Conservation (phyloP, 2,113 vertebrate genomes). For the Dipodomys merriami region DNA sequence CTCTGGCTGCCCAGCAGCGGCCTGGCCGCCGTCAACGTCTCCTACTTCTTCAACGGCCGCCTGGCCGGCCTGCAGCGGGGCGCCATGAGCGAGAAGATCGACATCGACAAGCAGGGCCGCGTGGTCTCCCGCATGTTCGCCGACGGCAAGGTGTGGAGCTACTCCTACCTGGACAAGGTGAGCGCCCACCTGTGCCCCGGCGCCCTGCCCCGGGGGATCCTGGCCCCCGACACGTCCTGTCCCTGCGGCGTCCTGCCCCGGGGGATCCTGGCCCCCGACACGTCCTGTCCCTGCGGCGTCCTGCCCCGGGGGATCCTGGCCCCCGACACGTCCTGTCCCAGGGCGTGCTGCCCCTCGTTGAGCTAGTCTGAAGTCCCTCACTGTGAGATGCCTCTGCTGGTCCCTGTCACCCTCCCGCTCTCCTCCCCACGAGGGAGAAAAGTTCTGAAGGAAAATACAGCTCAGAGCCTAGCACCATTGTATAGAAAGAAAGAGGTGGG, state of each 20-base stretch:
- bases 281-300: accelerated
- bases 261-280: no score
- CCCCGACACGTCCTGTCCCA: accelerated
- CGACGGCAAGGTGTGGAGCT: slow-evolving; percentile 99
- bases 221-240: accelerated
- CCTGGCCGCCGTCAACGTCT: slow-evolving; percentile 97
- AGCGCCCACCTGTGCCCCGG: slow-evolving; percentile 34
- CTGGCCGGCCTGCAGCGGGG: slow-evolving; percentile 96
- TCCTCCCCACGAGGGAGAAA: slow-evolving; percentile 1
- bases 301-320: accelerated
- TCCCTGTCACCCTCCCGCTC: not conserved
- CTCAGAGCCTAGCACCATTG: slow-evolving; percentile 49
- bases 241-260: accelerated
- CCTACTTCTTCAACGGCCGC: slow-evolving; percentile 95
- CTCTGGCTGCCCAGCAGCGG: slow-evolving; percentile 99
- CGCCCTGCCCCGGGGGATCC: accelerated
- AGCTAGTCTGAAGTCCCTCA: accelerated
- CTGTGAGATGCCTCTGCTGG: not conserved
- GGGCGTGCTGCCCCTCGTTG: accelerated
- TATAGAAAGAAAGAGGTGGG: not conserved
- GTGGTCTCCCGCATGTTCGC: slow-evolving; percentile 95
- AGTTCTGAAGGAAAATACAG: slow-evolving; percentile 35
- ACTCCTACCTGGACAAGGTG: slow-evolving; percentile 98
- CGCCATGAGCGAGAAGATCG: slow-evolving; percentile 97
- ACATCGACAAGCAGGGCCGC: slow-evolving; percentile 95